Evolutionary conservation across 2,113 vertebrate genomes (phyloP), one percentile per base, ranked within the genome.

Genomic region (Thamnaconus septentrionalis): DNA sequence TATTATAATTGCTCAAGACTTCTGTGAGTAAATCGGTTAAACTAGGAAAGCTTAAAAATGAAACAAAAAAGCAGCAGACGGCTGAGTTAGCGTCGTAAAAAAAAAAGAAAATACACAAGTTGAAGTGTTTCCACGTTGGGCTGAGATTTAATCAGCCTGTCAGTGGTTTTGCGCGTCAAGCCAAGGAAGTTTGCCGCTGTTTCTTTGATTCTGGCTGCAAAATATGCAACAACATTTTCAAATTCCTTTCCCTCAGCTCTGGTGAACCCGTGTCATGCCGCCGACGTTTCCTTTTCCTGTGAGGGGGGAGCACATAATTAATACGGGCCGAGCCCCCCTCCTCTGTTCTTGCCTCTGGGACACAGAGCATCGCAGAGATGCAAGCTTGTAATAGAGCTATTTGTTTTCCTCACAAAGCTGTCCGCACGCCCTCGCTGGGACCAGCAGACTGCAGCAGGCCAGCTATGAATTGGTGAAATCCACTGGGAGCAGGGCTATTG

Each of bases 341-440:
- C 7, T 45, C 44, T 3, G 5, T 45, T 45, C 6, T 76, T 88
- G 82, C 89, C 85, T 87, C 63, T 76, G 85, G 90, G 88, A 88
- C 75, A 76, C 75, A 55, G 82, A 83, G 87, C 87, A 87, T 92
- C 90, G 85, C 85, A 80, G 66, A 91, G 88, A 88, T 50, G 69
- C 73, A 7, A 46, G 77, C 69, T 75, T 83, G 87, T 90, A 92
- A 91, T 89, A 88, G 90, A 90, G 88, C 86, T 81, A 92, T 92
- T 91, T 92, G 91, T 91, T 93, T 91, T 89, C 83, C 78, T 85
- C 84, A 84, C 86, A 87, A 90, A 84, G 85, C 88, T 82, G 85
- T 84, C 81, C 72, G 68, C 71, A 78, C 4, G 68, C 69, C 76
- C 78, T 83, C 74, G n/a, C 84, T 72, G 73, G 83, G 82, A 81